Evolutionary conservation across 2,797 vertebrate species (phyloP).

Genomic region (Fringilla coelebs): DNA sequence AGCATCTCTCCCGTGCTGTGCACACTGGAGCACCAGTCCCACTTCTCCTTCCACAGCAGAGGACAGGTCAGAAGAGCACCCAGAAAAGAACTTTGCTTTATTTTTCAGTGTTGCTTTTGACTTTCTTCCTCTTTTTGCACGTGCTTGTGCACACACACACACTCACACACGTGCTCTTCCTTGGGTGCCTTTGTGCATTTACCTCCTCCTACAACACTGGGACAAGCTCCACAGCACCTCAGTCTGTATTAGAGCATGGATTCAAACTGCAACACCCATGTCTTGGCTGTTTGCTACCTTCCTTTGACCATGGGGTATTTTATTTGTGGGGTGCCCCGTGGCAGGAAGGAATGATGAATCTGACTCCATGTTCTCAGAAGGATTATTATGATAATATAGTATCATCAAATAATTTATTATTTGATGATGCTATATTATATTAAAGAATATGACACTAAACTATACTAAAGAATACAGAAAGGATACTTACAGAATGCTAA

Average conservation of each 20-base stretch:
- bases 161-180: rapidly evolving
- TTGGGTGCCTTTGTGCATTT: background rate
- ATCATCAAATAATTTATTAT: no score
- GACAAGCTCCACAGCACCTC: background rate
- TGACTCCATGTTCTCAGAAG: no score
- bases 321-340: rapidly evolving
- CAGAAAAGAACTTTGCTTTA: background rate
- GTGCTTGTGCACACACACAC: background rate
- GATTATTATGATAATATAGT: no score
- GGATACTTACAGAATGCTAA: background rate
- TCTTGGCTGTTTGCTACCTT: background rate
- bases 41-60: background rate
- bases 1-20: background rate
- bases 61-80: background rate
- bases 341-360: background rate
- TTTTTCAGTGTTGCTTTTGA: background rate
- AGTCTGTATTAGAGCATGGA: background rate
- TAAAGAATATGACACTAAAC: background rate
- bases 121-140: background rate
- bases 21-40: background rate
- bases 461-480: background rate
- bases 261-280: rapidly evolving
- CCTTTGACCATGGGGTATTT: background rate
- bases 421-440: background rate
- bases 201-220: background rate